Evolutionary conservation across 2,888 invertebrate species (phyloP).

Genomic region (Stegana nigrithorax): DNA sequence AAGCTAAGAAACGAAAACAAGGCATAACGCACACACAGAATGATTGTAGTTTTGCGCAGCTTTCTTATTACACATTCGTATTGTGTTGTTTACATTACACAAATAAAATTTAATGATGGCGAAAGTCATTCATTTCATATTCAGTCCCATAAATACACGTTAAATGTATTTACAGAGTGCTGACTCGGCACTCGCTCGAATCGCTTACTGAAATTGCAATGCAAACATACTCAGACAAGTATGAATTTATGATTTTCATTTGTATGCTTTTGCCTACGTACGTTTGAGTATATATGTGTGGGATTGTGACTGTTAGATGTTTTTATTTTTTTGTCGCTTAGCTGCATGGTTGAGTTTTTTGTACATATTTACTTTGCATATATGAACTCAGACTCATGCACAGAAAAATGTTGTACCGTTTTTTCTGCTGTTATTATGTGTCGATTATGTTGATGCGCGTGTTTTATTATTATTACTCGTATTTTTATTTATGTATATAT

Average conservation of each 20-base stretch:
- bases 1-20: no score
- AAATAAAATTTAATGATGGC: slow-evolving; percentile 54
- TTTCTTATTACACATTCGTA: slow-evolving; percentile 15
- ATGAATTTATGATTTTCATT: neutral
- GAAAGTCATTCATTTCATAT: slow-evolving; percentile 51
- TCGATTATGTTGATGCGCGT: neutral
- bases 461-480: no score
- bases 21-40: no score
- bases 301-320: no score
- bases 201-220: slow-evolving; percentile 8
- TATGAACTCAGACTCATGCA: no score
- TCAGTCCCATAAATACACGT: slow-evolving; percentile 51
- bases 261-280: neutral
- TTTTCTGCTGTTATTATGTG: neutral
- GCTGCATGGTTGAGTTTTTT: slow-evolving; percentile 35
- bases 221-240: neutral
- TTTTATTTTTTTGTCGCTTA: neutral
- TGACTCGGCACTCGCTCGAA: neutral
- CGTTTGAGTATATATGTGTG: no score
- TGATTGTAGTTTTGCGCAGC: slow-evolving; percentile 32
- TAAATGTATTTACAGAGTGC: slow-evolving; percentile 49
- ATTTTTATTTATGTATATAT: no score
- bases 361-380: slow-evolving; percentile 31
- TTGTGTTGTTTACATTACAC: slow-evolving; percentile 20
- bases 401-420: neutral